Evolutionary conservation across 1,140 invertebrate genomes (phyloP).

Genomic region (Philotrypesis tridentata): DNA sequence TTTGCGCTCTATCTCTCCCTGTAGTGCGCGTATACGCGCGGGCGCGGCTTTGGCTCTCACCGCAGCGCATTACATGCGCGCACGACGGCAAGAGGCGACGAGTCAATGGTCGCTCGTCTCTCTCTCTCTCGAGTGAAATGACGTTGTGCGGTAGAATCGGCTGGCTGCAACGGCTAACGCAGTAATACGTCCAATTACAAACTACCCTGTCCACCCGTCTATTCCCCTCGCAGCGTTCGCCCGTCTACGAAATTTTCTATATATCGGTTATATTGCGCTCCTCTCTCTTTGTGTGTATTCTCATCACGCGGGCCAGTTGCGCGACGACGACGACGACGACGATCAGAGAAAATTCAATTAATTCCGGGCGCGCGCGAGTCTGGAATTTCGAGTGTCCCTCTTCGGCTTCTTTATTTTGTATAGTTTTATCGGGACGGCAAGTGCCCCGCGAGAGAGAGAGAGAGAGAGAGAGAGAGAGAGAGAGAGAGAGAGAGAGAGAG

Average conservation of each 20-base stretch:
- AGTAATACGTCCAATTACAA: background rate
- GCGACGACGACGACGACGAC: too few species aligned
- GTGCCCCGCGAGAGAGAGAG: background rate
- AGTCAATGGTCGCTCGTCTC: background rate
- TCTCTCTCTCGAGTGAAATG: background rate
- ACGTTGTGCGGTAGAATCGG: background rate
- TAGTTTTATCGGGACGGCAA: background rate
- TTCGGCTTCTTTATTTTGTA: background rate
- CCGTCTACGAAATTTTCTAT: too few species aligned
- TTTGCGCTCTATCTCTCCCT: too few species aligned
- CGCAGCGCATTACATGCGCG: background rate
- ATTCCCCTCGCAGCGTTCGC: too few species aligned
- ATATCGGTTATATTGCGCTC: too few species aligned
- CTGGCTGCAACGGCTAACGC: background rate
- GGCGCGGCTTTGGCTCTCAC: background rate
- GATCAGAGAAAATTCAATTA: conserved; percentile 1
- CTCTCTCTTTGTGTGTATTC: background rate
- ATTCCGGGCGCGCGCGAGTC: background rate
- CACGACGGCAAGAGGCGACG: background rate
- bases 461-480: too few species aligned
- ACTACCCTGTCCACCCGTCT: too few species aligned
- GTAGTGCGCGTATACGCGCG: background rate
- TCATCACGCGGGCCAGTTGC: background rate
- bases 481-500: too few species aligned
- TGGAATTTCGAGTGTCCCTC: background rate